Evolutionary conservation across 2,888 invertebrate species (phyloP).

Genomic region (Drosophila mercatorum): DNA sequence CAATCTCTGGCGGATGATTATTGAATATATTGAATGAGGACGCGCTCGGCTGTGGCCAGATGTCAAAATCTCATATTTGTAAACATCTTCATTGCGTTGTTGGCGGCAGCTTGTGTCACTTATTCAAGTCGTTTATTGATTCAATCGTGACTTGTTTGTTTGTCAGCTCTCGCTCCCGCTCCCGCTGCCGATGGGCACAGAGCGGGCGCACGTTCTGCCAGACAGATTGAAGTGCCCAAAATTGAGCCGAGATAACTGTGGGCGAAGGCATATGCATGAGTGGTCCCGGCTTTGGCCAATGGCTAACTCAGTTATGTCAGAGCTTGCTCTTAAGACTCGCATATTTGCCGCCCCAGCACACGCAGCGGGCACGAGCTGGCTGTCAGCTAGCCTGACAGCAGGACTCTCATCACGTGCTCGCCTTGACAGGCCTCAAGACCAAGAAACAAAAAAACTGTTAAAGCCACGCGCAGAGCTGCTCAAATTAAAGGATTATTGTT

Average conservation of each 20-base stretch:
- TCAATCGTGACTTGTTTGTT: slow-evolving; percentile 53
- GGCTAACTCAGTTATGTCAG: slow-evolving; percentile 35
- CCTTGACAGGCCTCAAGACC: slow-evolving; percentile 2
- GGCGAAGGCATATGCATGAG: slow-evolving; percentile 15
- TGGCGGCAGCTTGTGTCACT: slow-evolving; percentile 64
- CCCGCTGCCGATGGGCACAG: neutral
- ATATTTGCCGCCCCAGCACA: slow-evolving; percentile 10
- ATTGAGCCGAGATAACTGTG: neutral
- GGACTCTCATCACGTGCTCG: slow-evolving; percentile 65
- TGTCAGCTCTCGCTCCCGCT: slow-evolving; percentile 8
- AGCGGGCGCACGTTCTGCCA: slow-evolving; percentile 41
- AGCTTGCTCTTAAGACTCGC: slow-evolving; percentile 11
- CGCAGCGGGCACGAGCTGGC: neutral
- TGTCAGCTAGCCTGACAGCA: slow-evolving; percentile 58
- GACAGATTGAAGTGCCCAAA: slow-evolving; percentile 40
- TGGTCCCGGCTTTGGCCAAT: slow-evolving; percentile 12
- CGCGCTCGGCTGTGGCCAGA: slow-evolving; percentile 38
- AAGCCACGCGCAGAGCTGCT: neutral
- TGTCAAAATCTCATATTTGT: slow-evolving; percentile 68
- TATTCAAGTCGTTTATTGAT: slow-evolving; percentile 71
- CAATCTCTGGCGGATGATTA: slow-evolving; percentile 56
- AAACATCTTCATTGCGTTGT: slow-evolving; percentile 55
- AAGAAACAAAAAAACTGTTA: neutral
- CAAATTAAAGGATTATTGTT: slow-evolving; percentile 2
- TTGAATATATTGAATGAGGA: slow-evolving; percentile 60